These are phyloP conservation scores for Hypsopygia costalis DNA, from an alignment of 2,888 invertebrate species.

Conservation along the genomic window DNA sequence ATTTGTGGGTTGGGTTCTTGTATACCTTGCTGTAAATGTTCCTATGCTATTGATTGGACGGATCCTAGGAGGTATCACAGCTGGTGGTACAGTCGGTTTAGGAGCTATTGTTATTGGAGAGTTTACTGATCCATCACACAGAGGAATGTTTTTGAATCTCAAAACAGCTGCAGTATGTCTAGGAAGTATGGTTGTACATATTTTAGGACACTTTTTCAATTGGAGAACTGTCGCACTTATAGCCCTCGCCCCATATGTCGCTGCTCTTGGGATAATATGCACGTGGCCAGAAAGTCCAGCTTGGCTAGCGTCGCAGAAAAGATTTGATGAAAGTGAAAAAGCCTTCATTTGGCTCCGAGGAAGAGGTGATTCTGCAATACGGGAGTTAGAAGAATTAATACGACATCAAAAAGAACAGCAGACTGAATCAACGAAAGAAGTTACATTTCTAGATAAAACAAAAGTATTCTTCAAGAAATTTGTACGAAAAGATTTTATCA, in stretches of 20 bases:
- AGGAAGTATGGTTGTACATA: constrained; percentile 34
- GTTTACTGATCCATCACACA: constrained; percentile 37
- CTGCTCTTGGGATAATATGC: constrained; percentile 38
- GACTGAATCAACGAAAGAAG: neutral
- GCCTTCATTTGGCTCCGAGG: constrained; percentile 77
- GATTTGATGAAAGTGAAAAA: constrained; percentile 60
- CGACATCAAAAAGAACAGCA: constrained; percentile 27
- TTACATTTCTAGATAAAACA: constrained; percentile 4
- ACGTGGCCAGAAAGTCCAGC: constrained; percentile 81
- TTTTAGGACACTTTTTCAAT: constrained; percentile 28
- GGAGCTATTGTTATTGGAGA: constrained; percentile 49
- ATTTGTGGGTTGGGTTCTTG: constrained; percentile 38
- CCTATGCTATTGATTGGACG: constrained; percentile 30
- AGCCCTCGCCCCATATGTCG: constrained; percentile 23
- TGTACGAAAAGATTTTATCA: constrained; percentile 28
- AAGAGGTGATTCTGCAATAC: constrained; percentile 22
- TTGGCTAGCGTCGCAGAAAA: constrained; percentile 73
- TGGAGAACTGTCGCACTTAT: constrained; percentile 38
- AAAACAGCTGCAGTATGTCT: constrained; percentile 35
- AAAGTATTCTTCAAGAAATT: constrained; percentile 22
- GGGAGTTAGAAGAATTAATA: constrained; percentile 33
- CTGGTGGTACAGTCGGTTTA: constrained; percentile 53
- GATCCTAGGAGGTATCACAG: constrained; percentile 49
- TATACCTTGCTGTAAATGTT: constrained; percentile 26
- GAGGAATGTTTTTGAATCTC: constrained; percentile 43